phyloP scores from a whole-genome alignment of 2,797 vertebrate genomes.

The Ispidina picta region DNA sequence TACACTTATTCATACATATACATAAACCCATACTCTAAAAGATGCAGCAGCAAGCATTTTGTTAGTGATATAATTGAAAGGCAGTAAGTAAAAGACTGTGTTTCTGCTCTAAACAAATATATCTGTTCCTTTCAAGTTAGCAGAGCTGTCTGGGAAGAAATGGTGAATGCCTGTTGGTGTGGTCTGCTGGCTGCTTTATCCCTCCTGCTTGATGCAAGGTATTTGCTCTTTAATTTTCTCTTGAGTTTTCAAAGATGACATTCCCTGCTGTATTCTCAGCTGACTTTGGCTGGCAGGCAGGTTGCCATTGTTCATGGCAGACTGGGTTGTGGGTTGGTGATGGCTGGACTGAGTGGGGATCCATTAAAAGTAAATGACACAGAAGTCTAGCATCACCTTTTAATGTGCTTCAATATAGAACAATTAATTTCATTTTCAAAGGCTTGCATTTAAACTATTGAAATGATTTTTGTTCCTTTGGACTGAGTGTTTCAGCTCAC shows the following conservation, averaged over 20 bases:
- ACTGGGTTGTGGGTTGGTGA: background rate
- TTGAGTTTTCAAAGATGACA: background rate
- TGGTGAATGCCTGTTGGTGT: constrained; percentile 98
- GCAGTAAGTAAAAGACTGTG: background rate
- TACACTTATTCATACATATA: background rate
- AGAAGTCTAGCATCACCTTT: background rate
- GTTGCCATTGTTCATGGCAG: background rate
- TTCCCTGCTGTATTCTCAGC: background rate
- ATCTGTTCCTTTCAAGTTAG: constrained; percentile 79
- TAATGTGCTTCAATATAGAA: background rate
- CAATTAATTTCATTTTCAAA: background rate
- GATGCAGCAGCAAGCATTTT: background rate
- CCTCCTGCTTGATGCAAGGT: constrained; percentile 97
- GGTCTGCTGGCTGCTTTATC: constrained; percentile 95
- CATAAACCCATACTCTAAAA: background rate
- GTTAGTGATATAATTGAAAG: background rate
- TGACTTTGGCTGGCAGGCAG: background rate
- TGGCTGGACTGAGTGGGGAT: background rate
- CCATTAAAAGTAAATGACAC: background rate
- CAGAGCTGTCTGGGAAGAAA: constrained; percentile 96
- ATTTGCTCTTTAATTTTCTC: constrained; percentile 51
- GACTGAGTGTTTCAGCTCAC: background rate
- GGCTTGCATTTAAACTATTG: background rate
- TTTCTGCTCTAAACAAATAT: background rate
- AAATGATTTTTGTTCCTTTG: background rate